These are phyloP conservation scores for Calidris pygmaea DNA, from an alignment of 2,113 vertebrate species.

Conservation along the genomic window DNA sequence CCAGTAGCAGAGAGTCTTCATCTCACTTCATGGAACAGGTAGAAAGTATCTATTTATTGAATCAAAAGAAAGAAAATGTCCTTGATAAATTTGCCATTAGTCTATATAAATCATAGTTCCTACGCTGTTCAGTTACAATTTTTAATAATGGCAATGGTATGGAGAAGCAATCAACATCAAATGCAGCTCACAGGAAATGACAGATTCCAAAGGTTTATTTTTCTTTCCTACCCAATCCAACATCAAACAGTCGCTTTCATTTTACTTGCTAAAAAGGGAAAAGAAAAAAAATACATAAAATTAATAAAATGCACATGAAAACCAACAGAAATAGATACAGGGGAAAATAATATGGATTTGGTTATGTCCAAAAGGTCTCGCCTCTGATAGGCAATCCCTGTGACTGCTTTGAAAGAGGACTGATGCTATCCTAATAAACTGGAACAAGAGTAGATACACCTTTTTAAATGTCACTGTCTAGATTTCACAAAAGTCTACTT, in stretches of 20 bases:
- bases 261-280: slow-evolving; percentile 55
- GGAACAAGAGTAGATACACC: neutral
- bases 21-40: neutral
- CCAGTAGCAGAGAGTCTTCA: neutral
- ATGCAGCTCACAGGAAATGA: slow-evolving; percentile 6
- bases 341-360: neutral
- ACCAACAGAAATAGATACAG: neutral
- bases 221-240: neutral
- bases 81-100: neutral
- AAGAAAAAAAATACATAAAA: neutral
- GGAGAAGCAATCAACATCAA: neutral
- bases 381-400: neutral
- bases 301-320: slow-evolving; percentile 1
- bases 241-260: neutral
- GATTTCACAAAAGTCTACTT: neutral
- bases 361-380: neutral
- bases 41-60: slow-evolving; percentile 27
- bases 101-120: neutral
- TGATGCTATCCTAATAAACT: neutral
- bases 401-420: neutral
- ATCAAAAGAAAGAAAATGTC: neutral
- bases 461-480: neutral
- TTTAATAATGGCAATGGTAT: neutral
- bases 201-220: neutral
- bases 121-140: neutral